phyloP scores from a whole-genome alignment of 2,888 invertebrate genomes.

The Choristoneura rosaceana region DNA sequence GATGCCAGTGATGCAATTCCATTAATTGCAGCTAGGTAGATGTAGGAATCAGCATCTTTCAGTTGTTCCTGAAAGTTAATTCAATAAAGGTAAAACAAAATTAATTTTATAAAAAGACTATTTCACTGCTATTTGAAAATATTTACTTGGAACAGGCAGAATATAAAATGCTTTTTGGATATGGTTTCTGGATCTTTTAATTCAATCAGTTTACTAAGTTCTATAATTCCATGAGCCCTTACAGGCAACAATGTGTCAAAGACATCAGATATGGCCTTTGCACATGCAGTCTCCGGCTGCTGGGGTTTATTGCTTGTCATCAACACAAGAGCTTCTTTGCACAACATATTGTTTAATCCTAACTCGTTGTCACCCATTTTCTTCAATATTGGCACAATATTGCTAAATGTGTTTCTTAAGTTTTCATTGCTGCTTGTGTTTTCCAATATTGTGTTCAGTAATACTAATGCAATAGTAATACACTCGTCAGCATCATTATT shows the following conservation, averaged over 20 bases:
- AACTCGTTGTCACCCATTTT: conserved; percentile 57
- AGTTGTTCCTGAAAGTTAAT: conserved; percentile 87
- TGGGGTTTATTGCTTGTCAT: conserved; percentile 56
- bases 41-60: conserved; percentile 91
- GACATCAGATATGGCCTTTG: conserved; percentile 88
- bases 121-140: conserved; percentile 42
- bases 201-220: conserved; percentile 89
- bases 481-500: conserved; percentile 71
- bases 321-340: conserved; percentile 68
- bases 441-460: conserved; percentile 73
- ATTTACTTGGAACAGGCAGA: conserved; percentile 90
- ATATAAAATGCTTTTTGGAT: conserved; percentile 87
- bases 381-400: conserved; percentile 63
- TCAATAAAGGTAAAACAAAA: not conserved
- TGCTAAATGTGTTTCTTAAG: conserved; percentile 54
- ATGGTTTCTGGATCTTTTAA: conserved; percentile 87
- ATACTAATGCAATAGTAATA: conserved; percentile 70
- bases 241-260: conserved; percentile 91
- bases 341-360: conserved; percentile 63
- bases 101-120: not conserved
- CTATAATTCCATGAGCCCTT: conserved; percentile 92
- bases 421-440: conserved; percentile 55
- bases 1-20: conserved; percentile 89
- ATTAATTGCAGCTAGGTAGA: conserved; percentile 92
- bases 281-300: conserved; percentile 73